Conservation (phyloP, 2,888 invertebrate species). For the Drosophila bunnanda region DNA sequence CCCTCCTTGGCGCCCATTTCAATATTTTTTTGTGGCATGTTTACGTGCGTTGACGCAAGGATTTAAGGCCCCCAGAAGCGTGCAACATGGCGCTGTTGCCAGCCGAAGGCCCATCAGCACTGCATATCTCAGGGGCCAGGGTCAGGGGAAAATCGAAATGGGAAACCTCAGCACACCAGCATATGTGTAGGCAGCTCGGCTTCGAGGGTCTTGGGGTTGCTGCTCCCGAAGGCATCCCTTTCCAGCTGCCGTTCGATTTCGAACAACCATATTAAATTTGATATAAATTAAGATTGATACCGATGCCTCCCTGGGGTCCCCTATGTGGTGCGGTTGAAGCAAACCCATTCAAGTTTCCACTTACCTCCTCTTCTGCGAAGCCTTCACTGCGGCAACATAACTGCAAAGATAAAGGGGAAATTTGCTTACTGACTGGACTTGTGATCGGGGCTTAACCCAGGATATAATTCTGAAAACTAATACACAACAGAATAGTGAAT, state of each 20-base stretch:
- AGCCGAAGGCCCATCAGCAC: constrained; percentile 41
- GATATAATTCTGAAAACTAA: background rate
- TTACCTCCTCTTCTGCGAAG: constrained; percentile 25
- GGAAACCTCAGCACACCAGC: constrained; percentile 23
- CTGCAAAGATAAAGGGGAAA: constrained; percentile 30
- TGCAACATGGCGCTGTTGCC: constrained; percentile 2
- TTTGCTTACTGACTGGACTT: constrained; percentile 12
- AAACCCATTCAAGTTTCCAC: constrained; percentile 11
- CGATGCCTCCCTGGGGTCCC: constrained; percentile 26
- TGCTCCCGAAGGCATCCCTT: constrained; percentile 49
- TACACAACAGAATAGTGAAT: background rate
- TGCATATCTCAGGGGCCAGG: constrained; percentile 55
- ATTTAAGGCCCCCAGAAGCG: constrained; percentile 37
- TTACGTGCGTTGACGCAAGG: constrained; percentile 53
- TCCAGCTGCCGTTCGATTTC: constrained; percentile 14
- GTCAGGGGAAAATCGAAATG: constrained; percentile 12
- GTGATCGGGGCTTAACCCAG: background rate
- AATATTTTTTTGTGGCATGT: constrained; percentile 51
- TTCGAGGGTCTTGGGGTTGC: constrained; percentile 23
- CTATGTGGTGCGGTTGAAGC: background rate
- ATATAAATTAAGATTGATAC: constrained; percentile 76
- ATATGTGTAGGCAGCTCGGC: constrained; percentile 34
- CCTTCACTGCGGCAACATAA: constrained; percentile 16
- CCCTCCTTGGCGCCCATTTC: constrained; percentile 25
- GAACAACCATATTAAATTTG: constrained; percentile 67